Percentiles rank a stretch among this genome's conserved stretches.
Conservation (phyloP, 1,140 invertebrate genomes). For the Rhyzopertha dominica region DNA sequence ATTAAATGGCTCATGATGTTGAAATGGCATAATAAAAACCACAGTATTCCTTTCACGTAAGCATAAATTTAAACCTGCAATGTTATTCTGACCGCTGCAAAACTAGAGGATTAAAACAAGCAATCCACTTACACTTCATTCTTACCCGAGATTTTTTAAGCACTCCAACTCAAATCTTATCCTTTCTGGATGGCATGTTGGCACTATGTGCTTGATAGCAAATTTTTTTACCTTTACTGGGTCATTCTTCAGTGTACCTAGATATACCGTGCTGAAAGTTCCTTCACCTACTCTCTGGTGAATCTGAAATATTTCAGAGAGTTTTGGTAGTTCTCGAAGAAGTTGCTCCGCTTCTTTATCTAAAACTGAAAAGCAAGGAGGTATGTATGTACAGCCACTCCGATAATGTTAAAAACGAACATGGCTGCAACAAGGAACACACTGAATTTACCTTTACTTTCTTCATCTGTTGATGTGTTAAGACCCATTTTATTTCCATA, state of each 20-base stretch:
- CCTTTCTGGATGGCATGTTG: constrained; percentile 71
- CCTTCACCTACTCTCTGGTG: constrained; percentile 63
- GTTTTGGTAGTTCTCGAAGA: too few species aligned
- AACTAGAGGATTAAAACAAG: too few species aligned
- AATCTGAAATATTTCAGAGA: too few species aligned
- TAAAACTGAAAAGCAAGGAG: too few species aligned
- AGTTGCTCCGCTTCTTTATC: too few species aligned
- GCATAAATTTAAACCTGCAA: constrained; percentile 75
- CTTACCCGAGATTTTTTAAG: constrained; percentile 73
- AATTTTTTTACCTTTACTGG: constrained; percentile 59
- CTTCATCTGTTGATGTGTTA: too few species aligned
- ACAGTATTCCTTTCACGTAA: constrained; percentile 73
- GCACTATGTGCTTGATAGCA: constrained; percentile 79
- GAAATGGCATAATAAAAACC: constrained; percentile 87
- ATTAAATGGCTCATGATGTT: constrained; percentile 73
- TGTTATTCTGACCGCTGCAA: constrained; percentile 74
- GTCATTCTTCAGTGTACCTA: constrained; percentile 60
- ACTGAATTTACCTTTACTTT: too few species aligned
- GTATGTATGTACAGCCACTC: too few species aligned
- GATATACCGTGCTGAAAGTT: constrained; percentile 76
- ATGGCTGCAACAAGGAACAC: too few species aligned
- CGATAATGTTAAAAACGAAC: too few species aligned
- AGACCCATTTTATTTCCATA: too few species aligned
- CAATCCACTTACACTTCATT: too few species aligned
- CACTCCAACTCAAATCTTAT: constrained; percentile 74